These are phyloP conservation scores for Abscondita cerata DNA, from an alignment of 2,888 invertebrate genomes.

Conservation along the genomic window DNA sequence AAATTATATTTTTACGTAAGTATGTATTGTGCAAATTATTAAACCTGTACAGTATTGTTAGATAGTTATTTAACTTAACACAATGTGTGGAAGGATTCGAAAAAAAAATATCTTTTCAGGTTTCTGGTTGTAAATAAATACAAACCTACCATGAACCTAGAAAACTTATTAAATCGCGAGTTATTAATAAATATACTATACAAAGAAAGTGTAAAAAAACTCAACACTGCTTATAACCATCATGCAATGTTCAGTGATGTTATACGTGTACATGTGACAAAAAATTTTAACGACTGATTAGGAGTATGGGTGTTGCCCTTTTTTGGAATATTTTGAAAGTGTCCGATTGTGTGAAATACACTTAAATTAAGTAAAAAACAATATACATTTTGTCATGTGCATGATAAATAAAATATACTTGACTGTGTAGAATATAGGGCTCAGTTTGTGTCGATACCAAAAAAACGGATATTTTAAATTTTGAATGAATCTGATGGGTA, in stretches of 20 bases:
- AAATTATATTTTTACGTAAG: conserved; percentile 24
- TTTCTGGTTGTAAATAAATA: no score
- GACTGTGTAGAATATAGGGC: conserved; percentile 4
- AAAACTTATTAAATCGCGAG: not conserved
- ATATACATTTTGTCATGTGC: conserved; percentile 3
- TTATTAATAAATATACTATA: not conserved
- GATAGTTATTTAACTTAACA: conserved; percentile 25
- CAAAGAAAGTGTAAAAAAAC: not conserved
- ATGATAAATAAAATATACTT: conserved; percentile 4
- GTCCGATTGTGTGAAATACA: not conserved
- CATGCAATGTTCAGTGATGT: conserved; percentile 5
- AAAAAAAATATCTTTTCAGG: no score
- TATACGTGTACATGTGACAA: not conserved
- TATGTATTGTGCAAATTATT: conserved; percentile 18
- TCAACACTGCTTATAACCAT: conserved; percentile 13
- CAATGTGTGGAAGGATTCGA: not conserved
- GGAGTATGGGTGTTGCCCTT: not conserved
- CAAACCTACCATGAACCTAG: no score
- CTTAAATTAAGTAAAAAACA: not conserved
- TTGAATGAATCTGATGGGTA: not conserved
- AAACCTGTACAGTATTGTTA: conserved; percentile 32
- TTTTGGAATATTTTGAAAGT: not conserved
- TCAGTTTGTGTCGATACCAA: not conserved
- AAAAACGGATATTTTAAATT: not conserved
- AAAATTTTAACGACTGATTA: not conserved